Percentiles rank a stretch among this genome's conserved stretches.
phyloP scores from a whole-genome alignment of 2,888 invertebrate species.

The Pegoplata infirma region DNA sequence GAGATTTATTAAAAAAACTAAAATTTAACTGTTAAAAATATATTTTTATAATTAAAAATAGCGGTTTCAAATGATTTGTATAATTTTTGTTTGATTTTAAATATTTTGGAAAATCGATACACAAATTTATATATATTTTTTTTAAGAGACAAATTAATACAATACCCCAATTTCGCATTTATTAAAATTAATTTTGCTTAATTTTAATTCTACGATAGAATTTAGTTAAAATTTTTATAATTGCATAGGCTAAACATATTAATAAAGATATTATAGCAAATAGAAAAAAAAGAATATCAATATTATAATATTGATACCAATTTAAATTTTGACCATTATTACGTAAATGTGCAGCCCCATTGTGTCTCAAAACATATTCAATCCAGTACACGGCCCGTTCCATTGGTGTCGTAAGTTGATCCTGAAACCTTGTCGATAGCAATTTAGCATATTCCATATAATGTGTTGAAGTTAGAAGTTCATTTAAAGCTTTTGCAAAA shows the following conservation, averaged over 20 bases:
- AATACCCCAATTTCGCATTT: no score
- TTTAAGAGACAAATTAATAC: no score
- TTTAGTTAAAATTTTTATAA: background rate
- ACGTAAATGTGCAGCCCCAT: slow-evolving; percentile 2
- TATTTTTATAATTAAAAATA: no score
- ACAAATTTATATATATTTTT: no score
- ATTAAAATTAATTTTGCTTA: no score
- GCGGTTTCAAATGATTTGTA: no score
- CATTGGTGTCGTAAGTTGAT: slow-evolving; percentile 9
- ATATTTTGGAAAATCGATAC: no score
- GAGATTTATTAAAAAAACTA: no score
- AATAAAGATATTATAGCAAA: background rate
- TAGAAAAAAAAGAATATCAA: background rate
- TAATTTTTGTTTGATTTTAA: no score
- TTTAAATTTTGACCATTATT: slow-evolving; percentile 10
- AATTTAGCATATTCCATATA: background rate
- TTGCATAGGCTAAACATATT: background rate
- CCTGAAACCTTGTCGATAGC: background rate
- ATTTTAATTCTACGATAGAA: no score
- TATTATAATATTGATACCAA: background rate
- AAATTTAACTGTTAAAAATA: no score
- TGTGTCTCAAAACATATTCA: no score
- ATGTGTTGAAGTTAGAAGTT: background rate
- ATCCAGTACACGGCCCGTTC: slow-evolving; percentile 2
- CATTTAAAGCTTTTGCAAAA: background rate